Base-by-base conservation (phyloP, 2,113 vertebrate species). In the Entosphenus tridentatus region DNA sequence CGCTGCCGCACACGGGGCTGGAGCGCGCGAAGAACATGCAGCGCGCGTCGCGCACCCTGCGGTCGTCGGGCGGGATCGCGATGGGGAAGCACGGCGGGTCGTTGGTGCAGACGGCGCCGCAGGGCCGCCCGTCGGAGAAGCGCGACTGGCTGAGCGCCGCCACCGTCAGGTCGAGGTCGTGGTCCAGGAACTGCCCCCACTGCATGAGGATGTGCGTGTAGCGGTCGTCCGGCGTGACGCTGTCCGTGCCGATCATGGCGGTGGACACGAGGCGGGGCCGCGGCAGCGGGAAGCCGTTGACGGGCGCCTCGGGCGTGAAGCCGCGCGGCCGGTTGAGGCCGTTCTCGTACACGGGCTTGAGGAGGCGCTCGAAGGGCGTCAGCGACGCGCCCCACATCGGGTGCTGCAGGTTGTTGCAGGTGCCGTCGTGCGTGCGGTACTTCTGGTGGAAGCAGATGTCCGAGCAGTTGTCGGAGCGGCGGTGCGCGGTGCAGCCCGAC, bases 1-100 rank as follows among this genome's bases (percentile, higher is more conserved):
- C 93, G 0, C 93, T 98, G 76, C 93, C 92, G 3, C 93, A 98
- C 56, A 97, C 90, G 0, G 93, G 93, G 75, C 88, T 98, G 39
- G 92, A 96, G 3, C 93, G 85, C n/a, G 92, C 93, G 0, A 98
- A 96, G 80, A 95, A 98, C 93, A 98, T 95, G 78, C 93, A 98
- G 56, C 85, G 87, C 0, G 90, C 87, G 39, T 39, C 39, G 39
- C 39, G 39, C 39, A 7, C 39, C 72, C 76, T 85, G 71, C 62
- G 82, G 76, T 98, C 93, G 0, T 87, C 83, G 62, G 87, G 82
- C 0, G 93, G 93, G 72, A 98, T 84, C 79, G 86, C 83, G 71
- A 98, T 84, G 0, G 93, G 89, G 78, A 95, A 96, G 74, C 93
- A 98, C 0, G 93, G 93, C 0, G 93, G 87, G 77, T 98, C 92